These are phyloP conservation scores for Caenorhabditis remanei DNA, from an alignment of 1,140 invertebrate species.

Conservation along the genomic window DNA sequence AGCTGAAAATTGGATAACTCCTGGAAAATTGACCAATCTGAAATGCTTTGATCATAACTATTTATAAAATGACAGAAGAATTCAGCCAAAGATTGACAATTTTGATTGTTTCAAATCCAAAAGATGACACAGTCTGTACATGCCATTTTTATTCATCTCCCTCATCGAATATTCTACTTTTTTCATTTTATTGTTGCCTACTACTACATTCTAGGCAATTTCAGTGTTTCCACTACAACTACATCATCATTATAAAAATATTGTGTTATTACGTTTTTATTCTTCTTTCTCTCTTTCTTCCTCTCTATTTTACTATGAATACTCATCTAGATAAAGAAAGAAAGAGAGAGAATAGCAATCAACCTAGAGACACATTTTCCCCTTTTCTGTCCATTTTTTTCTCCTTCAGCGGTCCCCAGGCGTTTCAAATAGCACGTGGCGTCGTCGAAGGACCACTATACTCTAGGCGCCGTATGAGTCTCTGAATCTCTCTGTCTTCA, in stretches of 20 bases:
- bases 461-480: not conserved
- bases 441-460: not conserved
- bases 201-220: too few relatives aligned
- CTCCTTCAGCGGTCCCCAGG: not conserved
- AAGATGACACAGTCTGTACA: too few relatives aligned
- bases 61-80: too few relatives aligned
- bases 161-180: too few relatives aligned
- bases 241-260: conserved; percentile 10
- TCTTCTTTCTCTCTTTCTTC: not conserved
- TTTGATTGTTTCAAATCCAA: too few relatives aligned
- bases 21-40: too few relatives aligned
- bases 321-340: conserved; percentile 20
- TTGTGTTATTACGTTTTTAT: not conserved
- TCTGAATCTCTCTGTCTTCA: not conserved
- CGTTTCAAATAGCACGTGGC: not conserved
- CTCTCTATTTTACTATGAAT: conserved; percentile 12
- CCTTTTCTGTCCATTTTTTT: not conserved
- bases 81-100: too few relatives aligned
- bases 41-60: too few relatives aligned
- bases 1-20: too few relatives aligned
- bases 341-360: not conserved
- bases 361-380: conserved; percentile 23
- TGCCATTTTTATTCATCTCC: too few relatives aligned
- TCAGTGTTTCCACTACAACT: too few relatives aligned
- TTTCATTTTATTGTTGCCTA: too few relatives aligned